Evolutionary conservation across 1,140 invertebrate genomes (phyloP), one percentile per base, ranked within the genome.

Genomic region (Penaeus japonicus): DNA sequence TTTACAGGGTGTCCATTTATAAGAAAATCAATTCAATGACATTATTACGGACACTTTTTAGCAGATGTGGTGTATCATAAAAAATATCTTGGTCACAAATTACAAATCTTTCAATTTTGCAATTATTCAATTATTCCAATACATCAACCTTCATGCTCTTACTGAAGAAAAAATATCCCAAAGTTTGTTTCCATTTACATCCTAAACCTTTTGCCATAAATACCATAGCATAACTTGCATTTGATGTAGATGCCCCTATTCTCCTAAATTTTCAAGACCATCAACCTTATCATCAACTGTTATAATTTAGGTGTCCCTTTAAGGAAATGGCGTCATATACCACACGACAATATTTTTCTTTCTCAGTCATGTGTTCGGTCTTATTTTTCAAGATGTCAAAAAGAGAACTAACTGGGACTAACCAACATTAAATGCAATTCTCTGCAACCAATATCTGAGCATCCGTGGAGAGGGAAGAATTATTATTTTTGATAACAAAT

Each of bases 21-120:
- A n/a, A 20, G 18, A 2, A 80, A 55, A 30, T 54, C 30, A 81
- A 81, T 47, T 55, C 55, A 27, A 57, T 57, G 1, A 83, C 4
- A 35, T 83, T 59, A 22, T 83, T 83, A n/a, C 80, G 22, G 57
- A 83, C 54, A 83, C 80, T 83, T 59, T 83, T 83, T 22, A 83
- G 0, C 1, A 83, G 10, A 59, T 62, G 80, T n/a, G 30, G 80
- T 22, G 80, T 27, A 35, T 62, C 80, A 83, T 57, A 27, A 83
- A 27, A 59, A 3, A 55, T 53, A 47, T 83, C 80, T 59, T 83
- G 80, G 24, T 83, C 80, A 83, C 24, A 83, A 22, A 83, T 83
- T 3, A n/a, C 80, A 22, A 83, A n/a, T 35, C 22, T 70, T 73
- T 10, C n/a, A 84, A 73, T 65, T 84, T 84, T 15, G 18, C 5